Percentiles rank a stretch among this genome's conserved stretches.
phyloP scores from a whole-genome alignment of 2,888 invertebrate species.

The Cyclophora albipunctata region DNA sequence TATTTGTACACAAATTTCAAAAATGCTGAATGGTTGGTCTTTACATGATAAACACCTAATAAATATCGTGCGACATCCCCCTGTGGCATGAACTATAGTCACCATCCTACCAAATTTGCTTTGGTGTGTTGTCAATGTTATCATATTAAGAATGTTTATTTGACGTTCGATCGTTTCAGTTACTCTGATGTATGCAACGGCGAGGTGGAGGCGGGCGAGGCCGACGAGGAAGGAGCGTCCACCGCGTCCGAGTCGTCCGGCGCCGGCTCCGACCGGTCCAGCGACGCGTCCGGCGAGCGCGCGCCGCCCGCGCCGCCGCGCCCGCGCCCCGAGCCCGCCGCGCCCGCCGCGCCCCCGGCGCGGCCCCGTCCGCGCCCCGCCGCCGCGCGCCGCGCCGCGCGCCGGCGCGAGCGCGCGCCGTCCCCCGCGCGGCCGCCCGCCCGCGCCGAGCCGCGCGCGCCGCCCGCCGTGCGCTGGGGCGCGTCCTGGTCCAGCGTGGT shows the following conservation, averaged over 20 bases:
- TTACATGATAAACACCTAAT: too few relatives aligned
- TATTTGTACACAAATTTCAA: too few relatives aligned
- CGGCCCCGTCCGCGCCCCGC: slow-evolving; percentile 8
- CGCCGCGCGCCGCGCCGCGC: slow-evolving; percentile 5
- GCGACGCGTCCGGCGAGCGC: slow-evolving; percentile 14
- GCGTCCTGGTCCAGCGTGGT: slow-evolving; percentile 56
- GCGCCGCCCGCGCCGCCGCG: slow-evolving; percentile 13
- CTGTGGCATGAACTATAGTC: too few relatives aligned
- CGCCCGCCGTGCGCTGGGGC: slow-evolving; percentile 43
- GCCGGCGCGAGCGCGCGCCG: not conserved
- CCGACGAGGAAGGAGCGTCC: slow-evolving; percentile 32
- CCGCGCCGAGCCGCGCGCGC: slow-evolving; percentile 19
- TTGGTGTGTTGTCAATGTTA: too few relatives aligned
- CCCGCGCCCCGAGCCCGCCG: slow-evolving; percentile 5
- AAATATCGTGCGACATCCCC: too few relatives aligned
- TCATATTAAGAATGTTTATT: too few relatives aligned
- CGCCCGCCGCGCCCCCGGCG: slow-evolving; percentile 8
- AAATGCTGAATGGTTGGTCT: too few relatives aligned
- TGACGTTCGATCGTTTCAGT: too few relatives aligned
- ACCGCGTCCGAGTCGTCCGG: slow-evolving; percentile 33
- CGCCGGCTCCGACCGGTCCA: slow-evolving; percentile 28
- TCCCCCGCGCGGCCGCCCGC: slow-evolving; percentile 2
- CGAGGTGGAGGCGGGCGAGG: slow-evolving; percentile 14
- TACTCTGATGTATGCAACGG: slow-evolving; percentile 10
- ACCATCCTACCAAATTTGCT: too few relatives aligned